These are phyloP conservation scores for Ectropis crepuscularia DNA, from an alignment of 2,888 invertebrate genomes.

Conservation along the genomic window DNA sequence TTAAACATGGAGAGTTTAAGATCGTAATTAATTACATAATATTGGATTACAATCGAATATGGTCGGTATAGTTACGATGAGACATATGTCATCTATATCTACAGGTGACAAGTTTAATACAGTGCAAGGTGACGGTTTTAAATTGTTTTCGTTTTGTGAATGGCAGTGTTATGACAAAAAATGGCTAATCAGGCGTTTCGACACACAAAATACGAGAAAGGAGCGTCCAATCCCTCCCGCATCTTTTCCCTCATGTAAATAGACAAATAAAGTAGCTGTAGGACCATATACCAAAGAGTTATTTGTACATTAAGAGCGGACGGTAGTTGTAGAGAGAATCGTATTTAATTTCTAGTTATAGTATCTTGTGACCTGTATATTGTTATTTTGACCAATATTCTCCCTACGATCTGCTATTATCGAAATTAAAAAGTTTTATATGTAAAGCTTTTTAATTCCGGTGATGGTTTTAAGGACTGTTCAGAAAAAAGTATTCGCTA, in stretches of 20 bases:
- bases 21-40: no score
- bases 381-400: constrained; percentile 44
- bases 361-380: constrained; percentile 62
- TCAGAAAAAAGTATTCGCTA: no score
- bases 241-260: constrained; percentile 66
- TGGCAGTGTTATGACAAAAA: no score
- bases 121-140: no score
- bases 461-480: background rate
- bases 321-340: constrained; percentile 64
- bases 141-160: no score
- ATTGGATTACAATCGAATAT: no score
- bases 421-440: constrained; percentile 7
- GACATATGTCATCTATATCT: no score
- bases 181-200: constrained; percentile 36
- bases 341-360: constrained; percentile 78
- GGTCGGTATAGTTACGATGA: no score
- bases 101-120: no score
- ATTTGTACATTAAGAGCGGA: constrained; percentile 79
- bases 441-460: constrained; percentile 10
- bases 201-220: constrained; percentile 47
- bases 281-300: constrained; percentile 83
- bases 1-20: no score
- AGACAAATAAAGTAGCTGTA: constrained; percentile 78
- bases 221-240: constrained; percentile 52
- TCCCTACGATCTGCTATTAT: constrained; percentile 23